Base-by-base conservation (phyloP, 1,140 invertebrate species). In the Saccostrea cuccullata region DNA sequence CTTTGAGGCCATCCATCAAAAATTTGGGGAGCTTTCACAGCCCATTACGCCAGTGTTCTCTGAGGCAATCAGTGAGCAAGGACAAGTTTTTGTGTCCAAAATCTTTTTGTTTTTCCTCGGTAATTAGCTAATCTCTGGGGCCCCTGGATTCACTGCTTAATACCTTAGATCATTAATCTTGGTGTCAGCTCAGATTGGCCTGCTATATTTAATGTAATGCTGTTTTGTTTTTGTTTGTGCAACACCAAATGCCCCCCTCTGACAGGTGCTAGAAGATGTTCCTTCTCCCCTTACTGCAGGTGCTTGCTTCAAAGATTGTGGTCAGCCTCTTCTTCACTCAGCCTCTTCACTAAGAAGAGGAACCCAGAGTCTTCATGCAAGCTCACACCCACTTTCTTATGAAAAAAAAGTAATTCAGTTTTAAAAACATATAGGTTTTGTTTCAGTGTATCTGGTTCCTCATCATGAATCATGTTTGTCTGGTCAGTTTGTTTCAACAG, bases 201-300 rank as follows among this genome's bases (percentile, higher is more conserved):
- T 77, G 70, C 70, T 77, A 26, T 77, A 77, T 77, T 77, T 77
- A 77, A 77, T 77, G 30, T 77, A 36, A 30, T 77, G 70, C 70
- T 77, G 70, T 77, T 77, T 77, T 77, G 70, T 77, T 77, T 77
- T 77, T 77, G 70, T 77, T 77, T 77, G 70, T 77, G 70, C 70
- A 77, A 77, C 70, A 77, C 70, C 70, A 77, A 77, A 77, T 36
- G 47, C 47, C 26, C 70, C 15, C 26, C 30, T 73, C 70, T 77
- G 70, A 77, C 70, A 77, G 70, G 70, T 77, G 70, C 70, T 77
- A 77, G 70, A 26, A n/a, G 20, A 26, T 36, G 70, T 15, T 77
- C 26, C 17, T n/a, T 64, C 5, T 20, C 6, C 17, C 58, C n/a
- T 6, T 20, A 6, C 1, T n/a, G n/a, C 17, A 64, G 58, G 58